Base-by-base conservation (phyloP, 2,113 vertebrate species). In the Cyanoliseus patagonus region DNA sequence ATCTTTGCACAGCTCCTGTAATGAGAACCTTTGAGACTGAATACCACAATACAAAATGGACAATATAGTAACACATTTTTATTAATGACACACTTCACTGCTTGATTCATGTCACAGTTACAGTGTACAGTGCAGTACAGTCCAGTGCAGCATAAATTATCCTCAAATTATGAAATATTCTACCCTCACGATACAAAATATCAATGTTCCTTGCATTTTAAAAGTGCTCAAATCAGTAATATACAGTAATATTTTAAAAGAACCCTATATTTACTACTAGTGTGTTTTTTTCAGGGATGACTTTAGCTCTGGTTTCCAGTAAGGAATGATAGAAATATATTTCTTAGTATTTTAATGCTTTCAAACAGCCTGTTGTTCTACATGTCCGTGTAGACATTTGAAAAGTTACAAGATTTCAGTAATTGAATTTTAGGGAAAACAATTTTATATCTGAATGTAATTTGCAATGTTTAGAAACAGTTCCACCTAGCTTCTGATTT, bases 401-500 rank as follows among this genome's bases (percentile, higher is more conserved):
- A 88, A 79, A 95, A 42, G 23, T 82, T 79, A 85, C 47, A 61
- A 77, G 42, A 68, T 90, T 66, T 73, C 52, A 88, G 88, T 73
- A 93, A 96, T 20, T 87, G 41, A 57, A 93, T 96, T 97, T 91
- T 73, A 89, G 55, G 83, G 51, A 88, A 31, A 80, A 63, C 3
- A 35, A 87, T 94, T 92, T 94, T 78, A 91, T 69, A 93, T 74
- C 74, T 92, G 68, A 93, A 94, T 86, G 28, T 59, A 83, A 75
- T 80, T 91, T 85, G 47, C 44, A 91, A 47, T 87, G 59, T 86
- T 95, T 94, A 52, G 74, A 96, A 76, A 10, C n/a, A 79, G 73
- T 70, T 91, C 55, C 52, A 91, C 91, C 95, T 85, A 51, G 86
- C 68, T 96, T 88, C 79, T 88, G 69, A 73, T 94, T 94, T 94